Conservation (phyloP, 2,113 vertebrate genomes). For the Myrmophylax atrothorax region DNA sequence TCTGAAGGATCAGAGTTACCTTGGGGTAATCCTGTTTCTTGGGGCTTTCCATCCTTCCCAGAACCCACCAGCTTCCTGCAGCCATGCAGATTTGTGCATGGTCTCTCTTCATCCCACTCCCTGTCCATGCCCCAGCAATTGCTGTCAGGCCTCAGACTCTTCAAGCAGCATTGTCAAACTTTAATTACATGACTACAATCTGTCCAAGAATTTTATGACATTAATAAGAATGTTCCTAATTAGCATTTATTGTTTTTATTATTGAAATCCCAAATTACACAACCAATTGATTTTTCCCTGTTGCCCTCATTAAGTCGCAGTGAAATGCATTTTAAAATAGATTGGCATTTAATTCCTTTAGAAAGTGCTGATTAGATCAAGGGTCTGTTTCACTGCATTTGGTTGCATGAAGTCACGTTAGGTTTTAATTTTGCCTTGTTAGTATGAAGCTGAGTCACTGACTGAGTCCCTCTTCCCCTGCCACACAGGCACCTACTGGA, state of each 20-base stretch:
- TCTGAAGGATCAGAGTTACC: not conserved
- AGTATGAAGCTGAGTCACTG: slow-evolving; percentile 35
- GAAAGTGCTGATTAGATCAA: slow-evolving; percentile 64
- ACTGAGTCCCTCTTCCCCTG: not conserved
- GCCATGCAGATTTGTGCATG: fast-evolving
- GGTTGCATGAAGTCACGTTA: not conserved
- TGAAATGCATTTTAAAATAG: slow-evolving; percentile 66
- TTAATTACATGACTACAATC: slow-evolving; percentile 42
- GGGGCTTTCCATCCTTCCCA: not conserved
- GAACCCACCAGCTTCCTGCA: not conserved
- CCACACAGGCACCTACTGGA: slow-evolving; percentile 1
- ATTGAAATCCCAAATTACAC: slow-evolving; percentile 63
- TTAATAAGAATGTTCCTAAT: slow-evolving; percentile 63
- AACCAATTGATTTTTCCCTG: slow-evolving; percentile 65
- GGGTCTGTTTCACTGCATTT: slow-evolving; percentile 35
- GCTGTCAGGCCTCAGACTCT: not conserved
- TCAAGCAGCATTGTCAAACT: slow-evolving; percentile 16
- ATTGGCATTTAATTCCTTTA: slow-evolving; percentile 68
- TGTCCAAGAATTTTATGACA: slow-evolving; percentile 49
- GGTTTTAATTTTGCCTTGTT: slow-evolving; percentile 55
- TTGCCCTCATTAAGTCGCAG: slow-evolving; percentile 55
- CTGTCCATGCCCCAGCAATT: not conserved
- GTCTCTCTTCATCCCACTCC: not conserved
- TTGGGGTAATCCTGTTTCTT: not conserved
- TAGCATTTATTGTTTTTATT: slow-evolving; percentile 71